phyloP scores from a whole-genome alignment of 2,113 vertebrate species.

The Heteronetta atricapilla region DNA sequence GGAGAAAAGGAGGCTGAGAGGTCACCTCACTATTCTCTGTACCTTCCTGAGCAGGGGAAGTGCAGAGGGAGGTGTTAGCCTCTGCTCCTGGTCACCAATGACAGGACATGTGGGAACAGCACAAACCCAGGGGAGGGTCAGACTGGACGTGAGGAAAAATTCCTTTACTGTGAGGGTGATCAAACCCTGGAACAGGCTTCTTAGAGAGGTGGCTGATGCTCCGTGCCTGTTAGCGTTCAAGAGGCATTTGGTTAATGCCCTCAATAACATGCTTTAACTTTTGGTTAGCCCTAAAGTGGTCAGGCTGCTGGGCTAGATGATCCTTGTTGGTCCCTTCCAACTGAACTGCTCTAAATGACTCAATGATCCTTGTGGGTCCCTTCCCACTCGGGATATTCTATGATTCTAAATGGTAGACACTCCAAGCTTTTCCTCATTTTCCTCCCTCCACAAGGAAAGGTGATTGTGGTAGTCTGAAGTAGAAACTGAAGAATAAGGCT shows the following conservation, averaged over 20 bases:
- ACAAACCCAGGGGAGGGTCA: background rate
- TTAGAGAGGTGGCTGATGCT: background rate
- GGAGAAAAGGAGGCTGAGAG: background rate
- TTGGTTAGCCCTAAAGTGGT: no score
- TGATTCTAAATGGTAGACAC: background rate
- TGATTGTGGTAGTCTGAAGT: background rate
- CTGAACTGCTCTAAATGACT: no score
- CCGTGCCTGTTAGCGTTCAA: background rate
- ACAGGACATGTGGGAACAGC: background rate
- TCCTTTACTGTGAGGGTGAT: background rate
- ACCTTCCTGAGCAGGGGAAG: background rate
- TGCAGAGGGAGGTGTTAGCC: background rate
- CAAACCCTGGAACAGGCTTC: background rate
- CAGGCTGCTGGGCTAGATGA: background rate
- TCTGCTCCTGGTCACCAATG: background rate
- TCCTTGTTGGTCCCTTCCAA: background rate
- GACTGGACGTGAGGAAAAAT: background rate
- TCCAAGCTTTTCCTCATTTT: background rate
- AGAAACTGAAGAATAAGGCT: background rate
- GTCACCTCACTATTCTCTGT: background rate
- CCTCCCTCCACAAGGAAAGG: background rate
- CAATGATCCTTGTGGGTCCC: background rate
- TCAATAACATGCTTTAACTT: no score
- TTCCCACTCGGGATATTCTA: background rate
- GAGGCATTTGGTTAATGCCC: no score